phyloP scores from a whole-genome alignment of 2,797 vertebrate species.

The Manis crassicaudata region DNA sequence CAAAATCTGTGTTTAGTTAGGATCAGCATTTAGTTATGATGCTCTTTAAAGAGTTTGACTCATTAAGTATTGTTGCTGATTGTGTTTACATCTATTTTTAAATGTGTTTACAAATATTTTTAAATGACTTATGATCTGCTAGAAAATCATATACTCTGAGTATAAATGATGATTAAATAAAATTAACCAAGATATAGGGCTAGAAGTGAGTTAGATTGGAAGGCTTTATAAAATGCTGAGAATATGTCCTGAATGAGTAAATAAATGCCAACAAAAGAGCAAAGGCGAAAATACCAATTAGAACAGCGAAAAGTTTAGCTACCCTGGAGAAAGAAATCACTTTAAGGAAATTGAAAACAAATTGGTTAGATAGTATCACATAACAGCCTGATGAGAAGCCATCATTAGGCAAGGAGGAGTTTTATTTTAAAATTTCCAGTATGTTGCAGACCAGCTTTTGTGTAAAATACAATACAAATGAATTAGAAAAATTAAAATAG shows the following conservation, averaged over 20 bases:
- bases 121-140: background rate
- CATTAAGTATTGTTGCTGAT: background rate
- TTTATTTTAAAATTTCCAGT: conserved; percentile 2
- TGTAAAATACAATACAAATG: background rate
- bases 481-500: conserved; percentile 26
- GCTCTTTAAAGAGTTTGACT: background rate
- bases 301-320: background rate
- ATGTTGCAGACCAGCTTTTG: background rate
- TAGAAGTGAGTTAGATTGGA: background rate
- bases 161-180: background rate
- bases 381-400: background rate
- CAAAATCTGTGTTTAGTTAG: background rate
- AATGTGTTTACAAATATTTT: background rate
- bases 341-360: background rate
- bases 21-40: background rate
- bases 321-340: background rate
- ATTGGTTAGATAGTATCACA: background rate
- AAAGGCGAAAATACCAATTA: background rate
- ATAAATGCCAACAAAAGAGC: background rate
- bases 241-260: background rate
- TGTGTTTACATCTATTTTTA: background rate
- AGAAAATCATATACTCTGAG: background rate
- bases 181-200: background rate
- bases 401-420: background rate
- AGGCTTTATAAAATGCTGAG: background rate